These are phyloP conservation scores for Stenopsyche tienmushanensis DNA, from an alignment of 1,140 invertebrate species.

Conservation along the genomic window DNA sequence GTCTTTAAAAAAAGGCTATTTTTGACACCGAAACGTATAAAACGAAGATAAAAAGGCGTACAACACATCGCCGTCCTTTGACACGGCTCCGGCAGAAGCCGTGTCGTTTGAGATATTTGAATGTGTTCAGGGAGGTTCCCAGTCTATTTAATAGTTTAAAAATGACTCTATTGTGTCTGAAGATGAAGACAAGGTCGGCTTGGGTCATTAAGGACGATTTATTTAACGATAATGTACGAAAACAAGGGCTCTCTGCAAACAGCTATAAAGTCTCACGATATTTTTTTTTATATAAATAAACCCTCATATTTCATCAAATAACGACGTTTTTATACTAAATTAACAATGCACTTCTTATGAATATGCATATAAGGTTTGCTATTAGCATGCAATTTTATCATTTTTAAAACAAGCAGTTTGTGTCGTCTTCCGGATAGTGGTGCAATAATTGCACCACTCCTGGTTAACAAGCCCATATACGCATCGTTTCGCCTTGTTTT, in stretches of 20 bases:
- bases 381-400: too few relatives aligned
- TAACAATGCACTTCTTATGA: too few relatives aligned
- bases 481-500: too few relatives aligned
- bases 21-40: background rate
- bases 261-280: too few relatives aligned
- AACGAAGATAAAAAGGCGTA: background rate
- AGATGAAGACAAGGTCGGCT: background rate
- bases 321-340: too few relatives aligned
- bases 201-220: slow-evolving; percentile 15
- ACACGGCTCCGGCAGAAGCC: too few relatives aligned
- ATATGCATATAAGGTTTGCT: too few relatives aligned
- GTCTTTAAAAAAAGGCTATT: background rate
- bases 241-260: background rate
- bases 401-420: too few relatives aligned
- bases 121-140: background rate
- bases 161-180: slow-evolving; percentile 14
- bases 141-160: slow-evolving; percentile 2
- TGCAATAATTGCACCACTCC: too few relatives aligned
- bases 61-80: background rate
- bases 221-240: slow-evolving; percentile 3
- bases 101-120: background rate
- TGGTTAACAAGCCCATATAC: too few relatives aligned
- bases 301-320: too few relatives aligned
- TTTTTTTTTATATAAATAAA: too few relatives aligned
- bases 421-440: slow-evolving; percentile 25